These are phyloP conservation scores for Pinctada fucata DNA, from an alignment of 2,888 invertebrate species.

Conservation along the genomic window DNA sequence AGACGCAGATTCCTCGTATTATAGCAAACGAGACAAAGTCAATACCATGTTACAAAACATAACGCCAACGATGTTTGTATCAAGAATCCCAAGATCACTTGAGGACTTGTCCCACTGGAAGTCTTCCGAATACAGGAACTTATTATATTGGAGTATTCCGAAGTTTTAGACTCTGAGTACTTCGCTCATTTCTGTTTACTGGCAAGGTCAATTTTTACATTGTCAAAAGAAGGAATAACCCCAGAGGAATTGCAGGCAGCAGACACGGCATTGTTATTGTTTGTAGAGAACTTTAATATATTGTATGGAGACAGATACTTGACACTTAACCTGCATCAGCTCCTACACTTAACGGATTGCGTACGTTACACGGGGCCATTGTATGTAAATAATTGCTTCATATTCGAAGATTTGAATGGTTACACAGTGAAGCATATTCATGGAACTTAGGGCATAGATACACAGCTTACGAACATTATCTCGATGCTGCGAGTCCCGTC, in stretches of 20 bases:
- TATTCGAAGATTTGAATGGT: conserved; percentile 38
- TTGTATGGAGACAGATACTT: conserved; percentile 12
- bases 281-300: conserved; percentile 14
- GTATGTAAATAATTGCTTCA: conserved; percentile 34
- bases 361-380: conserved; percentile 6
- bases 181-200: conserved; percentile 31
- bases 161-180: background rate
- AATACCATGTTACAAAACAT: conserved; percentile 15
- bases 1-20: conserved; percentile 15
- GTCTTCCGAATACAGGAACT: conserved; percentile 33
- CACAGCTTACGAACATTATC: conserved; percentile 24
- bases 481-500: conserved; percentile 11
- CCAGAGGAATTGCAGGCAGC: conserved; percentile 12
- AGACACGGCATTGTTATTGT: conserved; percentile 7
- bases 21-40: conserved; percentile 4
- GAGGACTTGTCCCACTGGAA: conserved; percentile 27
- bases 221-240: conserved; percentile 17
- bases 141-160: conserved; percentile 30
- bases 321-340: conserved; percentile 28
- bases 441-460: conserved; percentile 30
- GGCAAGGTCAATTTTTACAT: conserved; percentile 8
- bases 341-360: conserved; percentile 27
- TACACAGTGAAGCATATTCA: conserved; percentile 31
- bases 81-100: conserved; percentile 25
- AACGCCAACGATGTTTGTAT: conserved; percentile 33